Percentiles rank a stretch among this genome's conserved stretches.
Conservation (phyloP, 2,888 invertebrate genomes). For the Thysanoteuthis rhombus region DNA sequence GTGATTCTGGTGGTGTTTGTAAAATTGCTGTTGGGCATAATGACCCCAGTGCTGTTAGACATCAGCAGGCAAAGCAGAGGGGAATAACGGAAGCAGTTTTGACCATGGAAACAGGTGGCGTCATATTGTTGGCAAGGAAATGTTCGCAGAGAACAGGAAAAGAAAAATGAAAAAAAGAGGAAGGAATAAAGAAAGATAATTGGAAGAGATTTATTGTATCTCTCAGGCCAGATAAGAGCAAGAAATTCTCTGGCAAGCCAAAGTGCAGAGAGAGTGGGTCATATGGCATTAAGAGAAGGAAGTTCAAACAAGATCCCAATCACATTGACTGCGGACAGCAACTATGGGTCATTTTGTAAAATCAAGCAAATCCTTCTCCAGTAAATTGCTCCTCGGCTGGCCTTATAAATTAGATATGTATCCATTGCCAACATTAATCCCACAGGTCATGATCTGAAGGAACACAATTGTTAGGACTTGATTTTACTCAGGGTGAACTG, state of each 20-base stretch:
- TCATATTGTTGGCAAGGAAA: not conserved
- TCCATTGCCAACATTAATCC: no score
- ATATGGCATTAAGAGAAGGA: not conserved
- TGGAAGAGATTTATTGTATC: not conserved
- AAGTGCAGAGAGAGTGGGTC: not conserved
- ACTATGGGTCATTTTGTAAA: no score
- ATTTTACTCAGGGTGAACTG: no score
- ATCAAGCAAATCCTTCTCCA: no score
- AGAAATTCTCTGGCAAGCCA: not conserved
- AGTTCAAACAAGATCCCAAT: no score
- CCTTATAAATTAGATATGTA: no score
- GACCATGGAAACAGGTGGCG: not conserved
- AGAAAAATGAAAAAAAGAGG: not conserved
- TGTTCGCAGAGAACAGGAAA: not conserved
- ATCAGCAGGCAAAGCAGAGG: not conserved
- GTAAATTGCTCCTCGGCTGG: not conserved
- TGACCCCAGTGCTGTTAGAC: not conserved
- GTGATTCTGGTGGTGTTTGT: not conserved
- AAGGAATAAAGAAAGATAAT: not conserved
- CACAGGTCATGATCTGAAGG: no score
- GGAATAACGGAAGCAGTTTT: not conserved
- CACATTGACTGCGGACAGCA: no score
- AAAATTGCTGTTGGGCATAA: not conserved
- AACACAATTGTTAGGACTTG: no score
- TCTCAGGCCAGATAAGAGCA: not conserved